Conservation (phyloP, 1,140 invertebrate species). For the Drosophila asahinai region DNA sequence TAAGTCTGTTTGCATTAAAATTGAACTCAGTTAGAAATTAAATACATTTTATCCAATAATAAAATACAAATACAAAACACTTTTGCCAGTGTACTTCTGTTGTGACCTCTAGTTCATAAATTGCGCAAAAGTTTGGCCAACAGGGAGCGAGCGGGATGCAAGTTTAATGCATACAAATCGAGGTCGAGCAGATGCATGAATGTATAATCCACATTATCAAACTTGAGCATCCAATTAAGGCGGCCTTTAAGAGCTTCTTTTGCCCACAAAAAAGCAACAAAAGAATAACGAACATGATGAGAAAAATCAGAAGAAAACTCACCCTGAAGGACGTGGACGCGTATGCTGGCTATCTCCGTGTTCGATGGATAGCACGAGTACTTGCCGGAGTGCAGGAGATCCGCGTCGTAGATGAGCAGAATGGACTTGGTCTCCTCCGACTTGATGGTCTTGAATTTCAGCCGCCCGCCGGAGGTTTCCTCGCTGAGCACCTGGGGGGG, state of each 20-base stretch:
- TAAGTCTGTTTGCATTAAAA: no score
- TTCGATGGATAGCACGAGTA: constrained; percentile 86
- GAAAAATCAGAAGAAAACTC: constrained; percentile 37
- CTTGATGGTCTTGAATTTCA: constrained; percentile 85
- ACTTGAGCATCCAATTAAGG: constrained; percentile 48
- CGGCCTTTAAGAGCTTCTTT: constrained; percentile 18
- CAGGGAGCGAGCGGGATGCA: constrained; percentile 20
- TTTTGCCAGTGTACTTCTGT: constrained; percentile 9
- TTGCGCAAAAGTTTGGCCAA: constrained; percentile 34
- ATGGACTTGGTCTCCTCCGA: constrained; percentile 85
- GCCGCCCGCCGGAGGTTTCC: constrained; percentile 80
- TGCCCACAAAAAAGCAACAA: background rate
- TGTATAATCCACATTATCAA: constrained; percentile 52
- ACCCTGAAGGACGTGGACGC: constrained; percentile 86
- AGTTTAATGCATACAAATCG: constrained; percentile 55
- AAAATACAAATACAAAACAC: no score
- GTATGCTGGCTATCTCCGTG: constrained; percentile 86
- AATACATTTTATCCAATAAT: no score
- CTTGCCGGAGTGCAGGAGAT: constrained; percentile 85
- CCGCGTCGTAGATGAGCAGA: constrained; percentile 84
- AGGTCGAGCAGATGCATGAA: constrained; percentile 52
- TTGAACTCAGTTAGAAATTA: no score
- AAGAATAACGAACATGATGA: background rate
- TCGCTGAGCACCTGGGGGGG: constrained; percentile 81
- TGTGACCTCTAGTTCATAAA: constrained; percentile 31